These are phyloP conservation scores for Puntigrus tetrazona DNA, from an alignment of 2,113 vertebrate genomes.

Conservation along the genomic window DNA sequence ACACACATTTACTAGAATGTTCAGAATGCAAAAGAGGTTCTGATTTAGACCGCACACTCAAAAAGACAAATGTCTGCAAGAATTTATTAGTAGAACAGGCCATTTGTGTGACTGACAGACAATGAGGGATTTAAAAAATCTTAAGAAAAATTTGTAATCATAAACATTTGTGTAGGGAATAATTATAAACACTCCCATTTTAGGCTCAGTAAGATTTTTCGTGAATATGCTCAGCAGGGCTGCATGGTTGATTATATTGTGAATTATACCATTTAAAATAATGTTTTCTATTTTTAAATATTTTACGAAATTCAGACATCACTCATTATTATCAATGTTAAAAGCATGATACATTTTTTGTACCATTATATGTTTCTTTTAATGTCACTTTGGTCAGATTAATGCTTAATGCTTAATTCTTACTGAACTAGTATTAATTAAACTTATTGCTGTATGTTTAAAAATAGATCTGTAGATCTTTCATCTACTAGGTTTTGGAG, in stretches of 20 bases:
- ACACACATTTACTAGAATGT: conserved; percentile 51
- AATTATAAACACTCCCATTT: neutral
- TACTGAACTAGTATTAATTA: neutral
- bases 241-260: neutral
- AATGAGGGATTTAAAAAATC: neutral
- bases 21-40: conserved; percentile 45
- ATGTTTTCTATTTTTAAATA: neutral
- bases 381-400: neutral
- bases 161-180: neutral
- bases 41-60: neutral
- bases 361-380: too few species aligned
- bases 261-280: neutral
- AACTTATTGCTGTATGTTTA: too few species aligned
- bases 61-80: neutral
- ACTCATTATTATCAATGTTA: too few species aligned
- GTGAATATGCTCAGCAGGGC: neutral
- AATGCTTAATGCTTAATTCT: too few species aligned
- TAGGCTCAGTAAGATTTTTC: neutral
- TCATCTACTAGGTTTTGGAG: neutral
- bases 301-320: neutral
- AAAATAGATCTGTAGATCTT: too few species aligned
- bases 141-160: neutral
- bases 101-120: neutral
- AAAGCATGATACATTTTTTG: too few species aligned
- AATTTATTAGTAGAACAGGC: neutral